phyloP scores from a whole-genome alignment of 2,888 invertebrate species.

The Macrophya alboannulata region DNA sequence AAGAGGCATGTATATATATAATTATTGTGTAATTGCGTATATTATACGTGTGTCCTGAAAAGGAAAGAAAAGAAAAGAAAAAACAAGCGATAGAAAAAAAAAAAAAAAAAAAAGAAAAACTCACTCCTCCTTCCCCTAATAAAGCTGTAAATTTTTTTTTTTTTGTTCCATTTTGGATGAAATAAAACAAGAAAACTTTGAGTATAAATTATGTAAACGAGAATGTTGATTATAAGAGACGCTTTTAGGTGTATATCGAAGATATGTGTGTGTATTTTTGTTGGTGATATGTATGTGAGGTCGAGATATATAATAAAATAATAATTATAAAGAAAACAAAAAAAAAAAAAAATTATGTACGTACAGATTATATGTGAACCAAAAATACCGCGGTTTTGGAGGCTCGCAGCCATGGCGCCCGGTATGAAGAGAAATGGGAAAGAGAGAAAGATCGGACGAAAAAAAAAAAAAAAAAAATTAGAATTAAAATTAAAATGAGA shows the following conservation, averaged over 20 bases:
- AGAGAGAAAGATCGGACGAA: background rate
- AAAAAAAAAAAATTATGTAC: background rate
- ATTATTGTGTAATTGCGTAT: constrained; percentile 4
- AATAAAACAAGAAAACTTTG: background rate
- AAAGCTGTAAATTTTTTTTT: constrained; percentile 14
- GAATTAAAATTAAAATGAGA: background rate
- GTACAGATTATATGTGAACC: background rate
- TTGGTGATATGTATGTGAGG: background rate
- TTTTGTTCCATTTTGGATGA: too few relatives aligned
- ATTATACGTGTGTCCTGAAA: background rate
- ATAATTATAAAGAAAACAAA: background rate
- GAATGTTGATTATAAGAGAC: constrained; percentile 22
- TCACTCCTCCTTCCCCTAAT: constrained; percentile 32
- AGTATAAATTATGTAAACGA: background rate
- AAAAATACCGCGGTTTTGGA: background rate
- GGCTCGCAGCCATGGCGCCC: background rate
- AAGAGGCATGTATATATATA: background rate
- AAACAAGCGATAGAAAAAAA: too few relatives aligned
- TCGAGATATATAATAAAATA: background rate
- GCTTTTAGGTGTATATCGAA: constrained; percentile 42
- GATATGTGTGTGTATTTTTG: constrained; percentile 34
- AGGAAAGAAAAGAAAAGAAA: background rate
- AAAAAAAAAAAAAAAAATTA: background rate
- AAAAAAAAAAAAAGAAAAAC: background rate
- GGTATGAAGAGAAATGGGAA: background rate